phyloP scores from a whole-genome alignment of 1,140 invertebrate species.

The Hirudo medicinalis region DNA sequence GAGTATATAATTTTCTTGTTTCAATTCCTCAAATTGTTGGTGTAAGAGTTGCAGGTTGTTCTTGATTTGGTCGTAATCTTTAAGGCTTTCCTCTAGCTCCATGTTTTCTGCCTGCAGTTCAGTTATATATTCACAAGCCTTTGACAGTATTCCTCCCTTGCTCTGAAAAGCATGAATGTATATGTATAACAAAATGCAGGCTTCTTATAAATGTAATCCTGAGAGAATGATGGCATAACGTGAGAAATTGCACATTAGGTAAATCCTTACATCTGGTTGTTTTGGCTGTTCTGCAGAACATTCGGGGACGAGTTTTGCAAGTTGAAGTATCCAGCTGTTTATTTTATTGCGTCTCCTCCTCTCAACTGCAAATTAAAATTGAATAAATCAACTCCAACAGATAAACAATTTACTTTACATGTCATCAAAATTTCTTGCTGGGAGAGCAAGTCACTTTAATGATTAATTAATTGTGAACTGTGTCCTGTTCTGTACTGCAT shows the following conservation, averaged over 20 bases:
- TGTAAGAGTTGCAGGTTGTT: slow-evolving; percentile 48
- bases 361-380: slow-evolving; percentile 36
- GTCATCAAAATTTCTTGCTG: too few relatives aligned
- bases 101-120: slow-evolving; percentile 63
- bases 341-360: slow-evolving; percentile 66
- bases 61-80: slow-evolving; percentile 50
- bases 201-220: neutral
- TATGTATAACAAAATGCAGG: too few relatives aligned
- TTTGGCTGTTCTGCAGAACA: slow-evolving; percentile 42
- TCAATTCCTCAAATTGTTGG: slow-evolving; percentile 49
- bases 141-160: slow-evolving; percentile 86
- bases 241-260: neutral
- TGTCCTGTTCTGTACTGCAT: neutral
- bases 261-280: slow-evolving; percentile 27
- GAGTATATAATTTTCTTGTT: slow-evolving; percentile 50
- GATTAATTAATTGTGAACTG: too few relatives aligned
- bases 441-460: too few relatives aligned
- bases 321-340: slow-evolving; percentile 83
- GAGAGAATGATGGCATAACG: neutral
- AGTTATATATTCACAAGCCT: slow-evolving; percentile 85
- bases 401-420: too few relatives aligned
- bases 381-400: too few relatives aligned
- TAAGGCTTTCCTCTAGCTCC: slow-evolving; percentile 50
- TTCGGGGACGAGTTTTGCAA: slow-evolving; percentile 61
- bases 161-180: slow-evolving; percentile 49